Evolutionary conservation across 92 coral and sea anemone genomes (phyloP), one percentile per base, ranked within the genome.

Genomic region (Hydrozoanthus gracilis): DNA sequence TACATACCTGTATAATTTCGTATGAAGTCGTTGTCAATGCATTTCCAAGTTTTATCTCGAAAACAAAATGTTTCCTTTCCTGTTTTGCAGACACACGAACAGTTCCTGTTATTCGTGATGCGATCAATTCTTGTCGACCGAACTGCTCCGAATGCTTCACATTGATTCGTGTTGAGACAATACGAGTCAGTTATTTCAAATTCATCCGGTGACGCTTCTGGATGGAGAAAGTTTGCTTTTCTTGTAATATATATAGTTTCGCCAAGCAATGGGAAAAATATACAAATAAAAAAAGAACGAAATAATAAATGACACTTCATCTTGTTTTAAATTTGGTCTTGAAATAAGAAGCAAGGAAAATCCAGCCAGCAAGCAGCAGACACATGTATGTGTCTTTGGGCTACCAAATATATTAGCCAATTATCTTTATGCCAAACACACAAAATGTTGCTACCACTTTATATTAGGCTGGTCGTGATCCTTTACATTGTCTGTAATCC

Each of bases 101-200:
- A 68, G 0, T 68, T 8, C 10, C 44, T 46, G 73, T 35, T 68
- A n/a, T 68, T 1, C 5, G 3, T 10, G 46, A 27, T 35, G 64
- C 9, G 14, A 18, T 68, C 11, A 7, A 48, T 7, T 35, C 73
- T 5, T 10, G 4, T 68, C 4, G 47, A 48, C 13, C 44, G 73
- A 68, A 68, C 48, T 68, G 73, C 73, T 68, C 73, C 73, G 13
- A 68, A 68, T 10, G 27, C 47, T 68, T 68, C 73, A 8, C 73
- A 68, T 16, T 58, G 64, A 35, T 35, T 68, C 12, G 14, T 27
- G 4, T 9, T 35, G 6, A 8, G 44, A 68, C 73, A 68, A 12
- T 27, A 8, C 13, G 73, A 35, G 73, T 4, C 13, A 27, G 7
- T 11, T 8, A 68, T 13, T 35, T 8, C 5, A 9, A 68, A 68